Conservation (phyloP, 2,888 invertebrate genomes). For the Frankliniella fusca region DNA sequence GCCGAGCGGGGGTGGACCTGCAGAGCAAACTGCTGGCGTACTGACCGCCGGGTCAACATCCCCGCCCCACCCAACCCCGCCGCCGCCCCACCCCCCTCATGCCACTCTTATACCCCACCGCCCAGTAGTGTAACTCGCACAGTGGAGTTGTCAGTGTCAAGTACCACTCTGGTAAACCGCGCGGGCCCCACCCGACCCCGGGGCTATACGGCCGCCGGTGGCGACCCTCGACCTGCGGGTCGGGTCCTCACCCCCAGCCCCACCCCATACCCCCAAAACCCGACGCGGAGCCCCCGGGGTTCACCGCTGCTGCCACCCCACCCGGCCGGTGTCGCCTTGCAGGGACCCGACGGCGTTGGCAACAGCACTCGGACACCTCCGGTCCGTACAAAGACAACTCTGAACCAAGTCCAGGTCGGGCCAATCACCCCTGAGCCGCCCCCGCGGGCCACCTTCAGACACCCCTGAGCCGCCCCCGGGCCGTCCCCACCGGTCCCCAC, state of each 20-base stretch:
- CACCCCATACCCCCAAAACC: too few relatives aligned
- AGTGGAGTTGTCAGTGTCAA: background rate
- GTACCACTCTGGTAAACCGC: conserved; percentile 1
- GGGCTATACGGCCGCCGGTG: too few relatives aligned
- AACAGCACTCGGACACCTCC: background rate
- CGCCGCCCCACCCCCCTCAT: background rate
- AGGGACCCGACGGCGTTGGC: background rate
- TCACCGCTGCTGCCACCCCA: too few relatives aligned
- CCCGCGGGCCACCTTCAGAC: background rate
- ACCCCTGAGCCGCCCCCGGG: background rate
- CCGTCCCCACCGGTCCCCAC: background rate
- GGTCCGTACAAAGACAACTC: too few relatives aligned
- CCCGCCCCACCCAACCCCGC: background rate
- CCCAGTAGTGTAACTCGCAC: background rate
- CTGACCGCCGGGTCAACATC: conserved; percentile 10
- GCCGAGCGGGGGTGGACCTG: background rate
- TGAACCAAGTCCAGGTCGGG: too few relatives aligned
- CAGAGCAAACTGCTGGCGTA: background rate
- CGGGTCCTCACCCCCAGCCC: too few relatives aligned
- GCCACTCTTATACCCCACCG: background rate
- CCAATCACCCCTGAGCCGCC: too few relatives aligned
- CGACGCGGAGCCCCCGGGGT: too few relatives aligned
- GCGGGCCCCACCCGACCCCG: too few relatives aligned
- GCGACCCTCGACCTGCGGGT: too few relatives aligned
- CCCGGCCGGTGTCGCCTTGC: too few relatives aligned